phyloP scores from a whole-genome alignment of 2,797 vertebrate species.

The Acipenser oxyrinchus region DNA sequence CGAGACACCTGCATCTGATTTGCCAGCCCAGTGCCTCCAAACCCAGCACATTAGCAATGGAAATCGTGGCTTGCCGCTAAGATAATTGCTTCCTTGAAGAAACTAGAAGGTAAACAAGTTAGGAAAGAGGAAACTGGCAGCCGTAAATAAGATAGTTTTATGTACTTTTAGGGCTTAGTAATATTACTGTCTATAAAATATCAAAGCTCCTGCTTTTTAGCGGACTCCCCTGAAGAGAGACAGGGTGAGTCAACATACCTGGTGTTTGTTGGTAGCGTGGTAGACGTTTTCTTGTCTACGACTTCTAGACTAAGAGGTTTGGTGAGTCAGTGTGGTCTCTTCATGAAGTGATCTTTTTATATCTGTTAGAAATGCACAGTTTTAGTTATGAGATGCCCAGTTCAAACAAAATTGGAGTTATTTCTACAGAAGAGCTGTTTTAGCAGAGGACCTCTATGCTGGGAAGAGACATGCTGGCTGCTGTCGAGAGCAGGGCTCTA shows the following conservation, averaged over 20 bases:
- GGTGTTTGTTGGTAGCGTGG: not conserved
- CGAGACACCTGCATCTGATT: constrained; percentile 1
- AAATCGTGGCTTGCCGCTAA: not conserved
- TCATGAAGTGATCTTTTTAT: no score
- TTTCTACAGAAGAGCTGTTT: no score
- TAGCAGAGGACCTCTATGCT: no score
- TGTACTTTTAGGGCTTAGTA: not conserved
- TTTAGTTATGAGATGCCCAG: no score
- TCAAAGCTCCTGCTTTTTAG: no score
- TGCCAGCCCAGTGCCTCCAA: not conserved
- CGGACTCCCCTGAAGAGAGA: not conserved
- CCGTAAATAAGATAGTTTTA: not conserved
- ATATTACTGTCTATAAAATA: no score
- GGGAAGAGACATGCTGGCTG: no score
- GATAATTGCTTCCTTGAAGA: not conserved
- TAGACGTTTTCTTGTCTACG: no score
- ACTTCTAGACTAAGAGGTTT: no score
- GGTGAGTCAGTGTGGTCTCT: no score
- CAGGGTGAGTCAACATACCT: not conserved
- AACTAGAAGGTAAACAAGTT: not conserved
- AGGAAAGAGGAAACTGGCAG: not conserved
- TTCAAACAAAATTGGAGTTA: no score
- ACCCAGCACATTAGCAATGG: not conserved
- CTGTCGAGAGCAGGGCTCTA: not conserved
- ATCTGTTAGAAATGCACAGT: no score